Conservation (phyloP, 2,888 invertebrate species). For the Cylindroiulus punctatus region DNA sequence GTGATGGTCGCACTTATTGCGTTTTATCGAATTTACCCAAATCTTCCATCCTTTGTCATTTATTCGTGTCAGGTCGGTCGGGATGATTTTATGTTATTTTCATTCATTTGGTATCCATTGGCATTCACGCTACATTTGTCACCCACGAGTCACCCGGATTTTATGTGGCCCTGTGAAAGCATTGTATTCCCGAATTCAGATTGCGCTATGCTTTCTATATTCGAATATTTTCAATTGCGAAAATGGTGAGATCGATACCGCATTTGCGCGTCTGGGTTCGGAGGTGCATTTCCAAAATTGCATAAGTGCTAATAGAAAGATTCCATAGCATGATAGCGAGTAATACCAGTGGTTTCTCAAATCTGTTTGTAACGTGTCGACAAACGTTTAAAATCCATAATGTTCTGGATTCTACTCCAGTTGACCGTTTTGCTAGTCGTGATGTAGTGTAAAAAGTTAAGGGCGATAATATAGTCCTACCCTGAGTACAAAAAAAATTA, state of each 20-base stretch:
- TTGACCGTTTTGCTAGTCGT: no score
- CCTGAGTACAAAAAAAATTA: no score
- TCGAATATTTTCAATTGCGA: not conserved
- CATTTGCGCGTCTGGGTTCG: not conserved
- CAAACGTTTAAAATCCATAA: no score
- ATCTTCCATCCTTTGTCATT: not conserved
- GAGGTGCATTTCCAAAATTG: not conserved
- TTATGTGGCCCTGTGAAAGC: not conserved
- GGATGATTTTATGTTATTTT: not conserved
- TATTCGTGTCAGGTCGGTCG: not conserved
- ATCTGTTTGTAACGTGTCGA: no score
- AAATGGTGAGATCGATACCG: not conserved
- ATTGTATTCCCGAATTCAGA: not conserved
- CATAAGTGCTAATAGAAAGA: not conserved
- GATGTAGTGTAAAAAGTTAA: no score
- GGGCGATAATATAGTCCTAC: no score
- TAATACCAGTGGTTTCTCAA: no score
- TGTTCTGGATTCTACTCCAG: no score
- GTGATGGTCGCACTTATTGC: conserved; percentile 1
- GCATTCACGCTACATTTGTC: not conserved
- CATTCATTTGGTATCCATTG: not conserved
- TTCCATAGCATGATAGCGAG: no score
- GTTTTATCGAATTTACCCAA: not conserved
- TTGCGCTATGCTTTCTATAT: not conserved
- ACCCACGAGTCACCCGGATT: not conserved